These are phyloP conservation scores for Cinara cedri DNA, from an alignment of 2,888 invertebrate species.

Conservation along the genomic window DNA sequence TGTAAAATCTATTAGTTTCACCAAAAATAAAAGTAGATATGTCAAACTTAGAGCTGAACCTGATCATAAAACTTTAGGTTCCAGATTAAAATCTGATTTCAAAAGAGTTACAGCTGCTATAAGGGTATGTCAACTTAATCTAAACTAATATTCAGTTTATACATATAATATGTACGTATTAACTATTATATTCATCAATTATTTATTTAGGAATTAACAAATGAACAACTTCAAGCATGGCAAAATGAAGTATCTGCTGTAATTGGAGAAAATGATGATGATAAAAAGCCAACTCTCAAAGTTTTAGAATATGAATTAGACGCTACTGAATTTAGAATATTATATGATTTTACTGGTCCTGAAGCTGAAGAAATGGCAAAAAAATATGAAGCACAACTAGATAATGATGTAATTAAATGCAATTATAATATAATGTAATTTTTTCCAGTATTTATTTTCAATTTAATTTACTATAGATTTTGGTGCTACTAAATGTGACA, in stretches of 20 bases:
- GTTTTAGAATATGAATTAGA: conserved; percentile 77
- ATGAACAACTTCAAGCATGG: conserved; percentile 58
- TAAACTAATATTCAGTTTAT: background rate
- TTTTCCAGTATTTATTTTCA: background rate
- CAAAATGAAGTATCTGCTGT: conserved; percentile 49
- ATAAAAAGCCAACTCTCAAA: conserved; percentile 77
- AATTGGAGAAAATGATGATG: conserved; percentile 71
- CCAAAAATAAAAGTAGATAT: conserved; percentile 89
- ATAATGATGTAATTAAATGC: conserved; percentile 71
- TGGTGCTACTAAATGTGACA: conserved; percentile 87
- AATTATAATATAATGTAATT: conserved; percentile 3
- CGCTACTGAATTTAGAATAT: conserved; percentile 80
- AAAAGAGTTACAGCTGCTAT: conserved; percentile 84
- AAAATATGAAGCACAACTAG: conserved; percentile 88
- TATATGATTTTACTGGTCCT: conserved; percentile 74
- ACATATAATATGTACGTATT: background rate
- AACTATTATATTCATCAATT: background rate
- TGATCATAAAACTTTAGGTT: conserved; percentile 89
- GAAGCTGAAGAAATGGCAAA: conserved; percentile 69
- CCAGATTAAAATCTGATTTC: conserved; percentile 86
- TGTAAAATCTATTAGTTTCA: conserved; percentile 81
- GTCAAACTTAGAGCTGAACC: conserved; percentile 91
- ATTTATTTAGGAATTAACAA: conserved; percentile 55
- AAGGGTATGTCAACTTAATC: conserved; percentile 65
- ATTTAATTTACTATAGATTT: conserved; percentile 64